Evolutionary conservation across 2,888 invertebrate genomes (phyloP).

Genomic region (Gryllus longicercus): DNA sequence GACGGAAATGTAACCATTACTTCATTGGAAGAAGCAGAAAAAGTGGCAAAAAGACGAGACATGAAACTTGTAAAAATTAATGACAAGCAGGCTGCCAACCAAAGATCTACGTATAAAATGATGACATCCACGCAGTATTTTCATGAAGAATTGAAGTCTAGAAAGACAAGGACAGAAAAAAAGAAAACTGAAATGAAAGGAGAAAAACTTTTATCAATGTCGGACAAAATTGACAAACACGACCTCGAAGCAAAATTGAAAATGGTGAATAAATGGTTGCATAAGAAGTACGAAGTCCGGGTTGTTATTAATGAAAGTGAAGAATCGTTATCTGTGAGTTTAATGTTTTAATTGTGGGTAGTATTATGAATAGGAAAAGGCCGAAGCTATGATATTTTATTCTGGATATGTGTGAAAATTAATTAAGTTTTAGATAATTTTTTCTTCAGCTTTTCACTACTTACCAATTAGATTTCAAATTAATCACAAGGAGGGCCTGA

Average conservation of each 20-base stretch:
- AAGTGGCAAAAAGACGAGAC: conserved; percentile 63
- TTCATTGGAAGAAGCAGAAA: conserved; percentile 66
- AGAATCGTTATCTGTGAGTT: conserved; percentile 47
- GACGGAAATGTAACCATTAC: conserved; percentile 58
- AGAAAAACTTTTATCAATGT: conserved; percentile 62
- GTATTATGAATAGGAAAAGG: too few relatives aligned
- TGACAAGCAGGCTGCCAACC: conserved; percentile 64
- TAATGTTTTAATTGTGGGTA: conserved; percentile 4
- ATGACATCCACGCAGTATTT: conserved; percentile 65
- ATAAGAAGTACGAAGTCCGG: conserved; percentile 63
- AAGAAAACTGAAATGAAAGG: conserved; percentile 52
- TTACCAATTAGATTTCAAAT: too few relatives aligned
- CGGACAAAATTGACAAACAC: conserved; percentile 60
- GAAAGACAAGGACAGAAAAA: conserved; percentile 48
- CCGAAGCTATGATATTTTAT: too few relatives aligned
- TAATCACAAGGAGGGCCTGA: too few relatives aligned
- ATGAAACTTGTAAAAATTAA: conserved; percentile 66
- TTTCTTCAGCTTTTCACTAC: too few relatives aligned
- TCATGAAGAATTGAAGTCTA: conserved; percentile 56
- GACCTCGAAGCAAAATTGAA: conserved; percentile 63
- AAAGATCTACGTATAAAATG: conserved; percentile 64
- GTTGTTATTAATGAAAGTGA: conserved; percentile 55
- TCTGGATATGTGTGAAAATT: too few relatives aligned
- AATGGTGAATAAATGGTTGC: conserved; percentile 63
- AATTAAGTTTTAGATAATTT: too few relatives aligned